Evolutionary conservation across 2,797 vertebrate species (phyloP).

Genomic region (Anisognathus igniventris): DNA sequence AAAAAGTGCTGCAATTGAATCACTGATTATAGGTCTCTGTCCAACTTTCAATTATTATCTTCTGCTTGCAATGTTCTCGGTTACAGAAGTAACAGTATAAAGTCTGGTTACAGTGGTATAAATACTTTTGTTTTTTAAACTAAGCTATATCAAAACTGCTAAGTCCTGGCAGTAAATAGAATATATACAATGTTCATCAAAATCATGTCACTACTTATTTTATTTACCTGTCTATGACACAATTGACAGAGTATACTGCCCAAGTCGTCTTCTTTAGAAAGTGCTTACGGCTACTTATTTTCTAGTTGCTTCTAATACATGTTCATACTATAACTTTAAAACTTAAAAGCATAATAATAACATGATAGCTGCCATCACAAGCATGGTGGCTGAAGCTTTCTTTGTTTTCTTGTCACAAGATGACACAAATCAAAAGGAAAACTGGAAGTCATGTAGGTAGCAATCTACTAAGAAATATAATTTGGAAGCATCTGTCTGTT

Average conservation of each 20-base stretch:
- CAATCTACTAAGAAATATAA: neutral
- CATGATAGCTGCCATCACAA: neutral
- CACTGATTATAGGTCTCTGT: neutral
- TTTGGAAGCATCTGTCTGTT: neutral
- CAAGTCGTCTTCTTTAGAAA: neutral
- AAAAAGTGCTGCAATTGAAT: neutral
- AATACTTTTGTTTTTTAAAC: neutral
- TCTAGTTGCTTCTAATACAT: neutral
- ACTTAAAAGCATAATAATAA: neutral
- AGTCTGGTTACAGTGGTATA: neutral
- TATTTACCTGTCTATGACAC: neutral
- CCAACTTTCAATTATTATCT: neutral
- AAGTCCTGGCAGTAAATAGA: neutral
- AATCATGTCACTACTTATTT: neutral
- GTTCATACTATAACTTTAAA: neutral
- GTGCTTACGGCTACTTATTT: neutral
- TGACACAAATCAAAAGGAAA: neutral
- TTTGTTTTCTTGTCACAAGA: neutral
- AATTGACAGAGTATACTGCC: neutral
- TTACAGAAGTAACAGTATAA: neutral
- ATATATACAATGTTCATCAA: rapidly evolving
- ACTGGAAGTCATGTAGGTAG: neutral
- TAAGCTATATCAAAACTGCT: neutral
- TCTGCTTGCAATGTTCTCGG: neutral
- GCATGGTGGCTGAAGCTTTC: neutral